Evolutionary conservation across 2,888 invertebrate species (phyloP), one percentile per base, ranked within the genome.

Genomic region (Germaria angustata): DNA sequence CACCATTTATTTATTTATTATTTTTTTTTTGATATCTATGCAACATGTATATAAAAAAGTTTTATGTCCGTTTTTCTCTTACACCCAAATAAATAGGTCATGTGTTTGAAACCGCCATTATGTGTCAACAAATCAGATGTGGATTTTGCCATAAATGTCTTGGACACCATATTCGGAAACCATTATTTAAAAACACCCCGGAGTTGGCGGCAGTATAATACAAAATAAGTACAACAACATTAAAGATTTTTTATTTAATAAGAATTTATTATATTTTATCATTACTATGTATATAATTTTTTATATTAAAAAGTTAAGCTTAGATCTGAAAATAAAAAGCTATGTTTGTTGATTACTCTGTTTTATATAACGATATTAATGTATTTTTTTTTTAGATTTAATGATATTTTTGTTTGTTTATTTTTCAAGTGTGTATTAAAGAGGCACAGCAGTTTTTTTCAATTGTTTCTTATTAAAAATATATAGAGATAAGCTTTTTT

Each of bases 21-120:
- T n/a, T n/a, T n/a, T n/a, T n/a, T n/a, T n/a, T n/a, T n/a, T n/a
- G n/a, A n/a, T 22, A 22, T 22, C 13, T 20, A 46, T 5, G 0
- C 5, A n/a, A 51, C 2, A 2, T 24, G 24, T 24, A 28, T 28
- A n/a, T 39, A 4, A 39, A 24, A 51, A n/a, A n/a, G n/a, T n/a
- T n/a, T n/a, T n/a, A n/a, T n/a, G n/a, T n/a, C n/a, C n/a, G n/a
- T n/a, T n/a, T n/a, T n/a, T n/a, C n/a, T n/a, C n/a, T n/a, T n/a
- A n/a, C n/a, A n/a, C n/a, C n/a, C n/a, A n/a, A n/a, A n/a, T n/a
- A n/a, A n/a, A n/a, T 92, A 98, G 96, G 95, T 97, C 0, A 92
- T 99, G 76, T 93, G 98, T 86, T 95, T 99, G 82, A 96, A 97
- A 89, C 99, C 99, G 13, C 99, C 99, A 0, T 96, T 99, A 95